Conservation (phyloP, 2,113 vertebrate species). For the Girardinichthys multiradiatus region DNA sequence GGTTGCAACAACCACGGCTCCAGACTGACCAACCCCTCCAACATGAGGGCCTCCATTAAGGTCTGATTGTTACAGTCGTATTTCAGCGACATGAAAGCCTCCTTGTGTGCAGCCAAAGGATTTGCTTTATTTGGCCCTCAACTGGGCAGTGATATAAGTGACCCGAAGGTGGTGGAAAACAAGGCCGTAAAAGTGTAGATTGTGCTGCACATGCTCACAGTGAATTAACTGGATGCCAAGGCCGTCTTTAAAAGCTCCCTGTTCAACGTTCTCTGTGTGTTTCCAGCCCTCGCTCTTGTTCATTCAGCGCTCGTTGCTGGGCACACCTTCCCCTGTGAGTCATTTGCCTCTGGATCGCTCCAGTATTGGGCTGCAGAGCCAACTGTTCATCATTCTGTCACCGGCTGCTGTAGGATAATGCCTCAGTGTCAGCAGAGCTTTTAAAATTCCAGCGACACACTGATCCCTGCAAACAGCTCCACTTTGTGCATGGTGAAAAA, state of each 20-base stretch:
- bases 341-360: constrained; percentile 66
- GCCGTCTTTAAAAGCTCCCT: constrained; percentile 47
- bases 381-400: constrained; percentile 75
- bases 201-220: constrained; percentile 31
- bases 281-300: constrained; percentile 49
- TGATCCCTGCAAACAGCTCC: constrained; percentile 31
- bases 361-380: constrained; percentile 58
- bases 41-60: constrained; percentile 50
- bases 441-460: constrained; percentile 66
- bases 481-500: constrained; percentile 28
- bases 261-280: constrained; percentile 59
- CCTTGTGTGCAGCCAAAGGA: constrained; percentile 60
- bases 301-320: constrained; percentile 62
- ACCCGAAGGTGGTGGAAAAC: constrained; percentile 53
- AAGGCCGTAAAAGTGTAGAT: constrained; percentile 65
- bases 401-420: constrained; percentile 68
- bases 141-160: constrained; percentile 48
- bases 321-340: constrained; percentile 67
- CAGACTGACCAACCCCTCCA: constrained; percentile 29
- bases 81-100: constrained; percentile 69
- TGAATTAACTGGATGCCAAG: constrained; percentile 44
- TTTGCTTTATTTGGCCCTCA: constrained; percentile 63
- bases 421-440: constrained; percentile 68
- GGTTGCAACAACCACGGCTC: constrained; percentile 11
- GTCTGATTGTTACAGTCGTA: constrained; percentile 62